Conservation (phyloP, 2,113 vertebrate species). For the Camarhynchus parvulus region DNA sequence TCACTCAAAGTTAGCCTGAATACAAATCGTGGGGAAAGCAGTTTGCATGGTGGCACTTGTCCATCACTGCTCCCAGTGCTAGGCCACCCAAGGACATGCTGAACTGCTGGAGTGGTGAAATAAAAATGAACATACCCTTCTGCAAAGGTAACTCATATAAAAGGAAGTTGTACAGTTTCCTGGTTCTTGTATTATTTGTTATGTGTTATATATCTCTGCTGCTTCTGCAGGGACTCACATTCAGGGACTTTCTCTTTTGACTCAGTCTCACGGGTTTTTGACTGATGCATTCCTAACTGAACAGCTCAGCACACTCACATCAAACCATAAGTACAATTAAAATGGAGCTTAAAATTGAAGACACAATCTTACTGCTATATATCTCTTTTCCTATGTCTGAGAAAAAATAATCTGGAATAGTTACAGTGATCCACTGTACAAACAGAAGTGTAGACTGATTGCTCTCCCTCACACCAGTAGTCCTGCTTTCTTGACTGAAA, state of each 20-base stretch:
- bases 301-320: background rate
- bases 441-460: background rate
- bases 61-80: background rate
- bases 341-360: background rate
- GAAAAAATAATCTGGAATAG: background rate
- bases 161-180: background rate
- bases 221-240: background rate
- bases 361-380: background rate
- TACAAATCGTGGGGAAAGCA: rapidly evolving
- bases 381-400: background rate
- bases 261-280: background rate
- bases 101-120: background rate
- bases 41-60: background rate
- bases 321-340: background rate
- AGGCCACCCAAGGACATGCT: rapidly evolving
- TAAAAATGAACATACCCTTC: background rate
- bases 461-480: background rate
- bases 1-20: background rate
- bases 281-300: background rate
- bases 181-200: background rate
- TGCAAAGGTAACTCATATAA: background rate
- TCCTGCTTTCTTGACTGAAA: background rate
- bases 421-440: background rate
- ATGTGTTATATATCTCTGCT: background rate
- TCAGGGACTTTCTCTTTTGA: background rate